Conservation (phyloP, 2,888 invertebrate species). For the Kryphioiulus occultus region DNA sequence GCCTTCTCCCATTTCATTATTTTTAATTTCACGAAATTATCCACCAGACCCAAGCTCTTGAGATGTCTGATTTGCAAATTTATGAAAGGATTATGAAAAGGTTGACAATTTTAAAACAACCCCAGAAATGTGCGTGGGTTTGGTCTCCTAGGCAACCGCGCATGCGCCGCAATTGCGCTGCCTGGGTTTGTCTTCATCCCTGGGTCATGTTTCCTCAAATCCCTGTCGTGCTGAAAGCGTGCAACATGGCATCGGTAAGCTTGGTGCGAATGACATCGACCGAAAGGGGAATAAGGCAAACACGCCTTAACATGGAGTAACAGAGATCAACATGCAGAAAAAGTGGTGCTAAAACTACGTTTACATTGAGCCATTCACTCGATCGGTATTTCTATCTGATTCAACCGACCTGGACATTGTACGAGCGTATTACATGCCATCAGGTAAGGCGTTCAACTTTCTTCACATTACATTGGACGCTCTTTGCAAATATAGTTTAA, state of each 20-base stretch:
- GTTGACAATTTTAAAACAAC: constrained; percentile 25
- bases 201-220: constrained; percentile 40
- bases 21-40: not conserved
- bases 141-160: constrained; percentile 29
- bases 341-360: not conserved
- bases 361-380: not conserved
- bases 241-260: constrained; percentile 32
- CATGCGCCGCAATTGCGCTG: not conserved
- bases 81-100: constrained; percentile 36
- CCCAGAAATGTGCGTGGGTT: constrained; percentile 32
- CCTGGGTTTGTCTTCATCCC: constrained; percentile 29
- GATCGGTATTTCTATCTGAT: not conserved
- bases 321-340: constrained; percentile 13
- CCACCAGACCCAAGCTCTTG: not conserved
- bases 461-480: not conserved
- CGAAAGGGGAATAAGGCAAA: not conserved
- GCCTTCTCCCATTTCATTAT: not conserved
- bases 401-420: not conserved
- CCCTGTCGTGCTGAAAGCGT: constrained; percentile 26
- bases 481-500: too few relatives aligned
- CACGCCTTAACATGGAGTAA: constrained; percentile 36
- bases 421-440: not conserved
- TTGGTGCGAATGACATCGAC: not conserved
- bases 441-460: not conserved
- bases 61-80: not conserved